phyloP scores from a whole-genome alignment of 2,888 invertebrate genomes.

The Aphrophora alni region DNA sequence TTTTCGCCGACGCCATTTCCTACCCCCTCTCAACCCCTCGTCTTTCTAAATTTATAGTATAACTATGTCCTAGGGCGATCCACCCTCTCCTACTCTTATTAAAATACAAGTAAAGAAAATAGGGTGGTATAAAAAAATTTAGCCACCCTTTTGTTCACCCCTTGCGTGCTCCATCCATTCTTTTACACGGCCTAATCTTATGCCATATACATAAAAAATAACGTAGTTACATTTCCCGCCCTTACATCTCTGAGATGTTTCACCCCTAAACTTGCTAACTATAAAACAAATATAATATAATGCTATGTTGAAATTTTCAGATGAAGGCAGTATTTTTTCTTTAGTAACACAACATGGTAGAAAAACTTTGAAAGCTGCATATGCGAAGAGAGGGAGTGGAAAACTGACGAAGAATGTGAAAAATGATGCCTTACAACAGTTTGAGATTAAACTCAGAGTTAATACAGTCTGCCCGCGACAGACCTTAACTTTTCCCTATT shows the following conservation, averaged over 20 bases:
- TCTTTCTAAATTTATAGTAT: conserved; percentile 35
- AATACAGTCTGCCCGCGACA: background rate
- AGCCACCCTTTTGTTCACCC: background rate
- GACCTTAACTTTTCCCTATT: background rate
- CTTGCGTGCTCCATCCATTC: background rate
- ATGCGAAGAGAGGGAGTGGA: background rate
- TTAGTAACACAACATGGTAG: background rate
- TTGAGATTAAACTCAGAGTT: background rate
- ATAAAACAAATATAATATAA: background rate
- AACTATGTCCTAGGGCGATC: conserved; percentile 22
- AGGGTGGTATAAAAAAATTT: background rate
- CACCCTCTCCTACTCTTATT: conserved; percentile 23
- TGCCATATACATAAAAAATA: background rate
- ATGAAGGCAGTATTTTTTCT: background rate
- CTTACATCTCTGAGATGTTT: background rate
- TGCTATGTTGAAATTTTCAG: background rate
- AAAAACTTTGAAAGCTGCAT: background rate
- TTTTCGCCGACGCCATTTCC: conserved; percentile 37
- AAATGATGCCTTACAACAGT: background rate
- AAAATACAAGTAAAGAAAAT: conserved; percentile 18
- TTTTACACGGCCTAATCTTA: background rate
- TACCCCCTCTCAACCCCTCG: conserved; percentile 20
- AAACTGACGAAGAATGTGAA: background rate
- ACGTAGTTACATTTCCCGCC: background rate
- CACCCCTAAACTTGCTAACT: background rate